phyloP scores from a whole-genome alignment of 2,797 vertebrate genomes.

The Arrhamphus sclerolepis region DNA sequence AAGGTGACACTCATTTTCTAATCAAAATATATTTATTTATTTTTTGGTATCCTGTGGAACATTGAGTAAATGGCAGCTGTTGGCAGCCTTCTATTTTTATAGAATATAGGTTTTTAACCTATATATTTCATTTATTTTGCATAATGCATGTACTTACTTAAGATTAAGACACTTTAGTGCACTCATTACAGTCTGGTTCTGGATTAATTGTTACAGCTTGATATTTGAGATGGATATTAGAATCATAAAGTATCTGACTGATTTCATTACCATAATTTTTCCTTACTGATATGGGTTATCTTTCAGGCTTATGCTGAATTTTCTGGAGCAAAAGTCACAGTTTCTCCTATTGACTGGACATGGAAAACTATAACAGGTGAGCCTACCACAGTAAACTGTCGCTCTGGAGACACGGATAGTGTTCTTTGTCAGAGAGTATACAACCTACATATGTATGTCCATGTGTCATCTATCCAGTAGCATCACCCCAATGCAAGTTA shows the following conservation, averaged over 20 bases:
- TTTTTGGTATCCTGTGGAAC: neutral
- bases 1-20: constrained; percentile 31
- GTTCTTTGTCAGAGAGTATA: no score
- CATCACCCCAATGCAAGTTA: no score
- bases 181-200: constrained; percentile 2
- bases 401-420: neutral
- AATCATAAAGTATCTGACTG: neutral
- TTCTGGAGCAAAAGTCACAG: constrained; percentile 87
- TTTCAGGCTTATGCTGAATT: constrained; percentile 93
- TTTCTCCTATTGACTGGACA: constrained; percentile 87
- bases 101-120: no score
- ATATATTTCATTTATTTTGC: neutral
- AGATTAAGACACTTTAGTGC: neutral
- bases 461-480: no score
- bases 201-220: neutral
- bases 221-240: neutral
- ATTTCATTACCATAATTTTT: constrained; percentile 8
- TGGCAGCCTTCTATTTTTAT: neutral
- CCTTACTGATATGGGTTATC: constrained; percentile 20
- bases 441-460: no score
- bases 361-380: constrained; percentile 92
- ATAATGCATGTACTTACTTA: neutral
- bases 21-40: neutral
- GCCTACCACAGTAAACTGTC: constrained; percentile 2
- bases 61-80: neutral